Evolutionary conservation across 1,140 invertebrate genomes (phyloP), one percentile per base, ranked within the genome.

Genomic region (Papilio polytes): DNA sequence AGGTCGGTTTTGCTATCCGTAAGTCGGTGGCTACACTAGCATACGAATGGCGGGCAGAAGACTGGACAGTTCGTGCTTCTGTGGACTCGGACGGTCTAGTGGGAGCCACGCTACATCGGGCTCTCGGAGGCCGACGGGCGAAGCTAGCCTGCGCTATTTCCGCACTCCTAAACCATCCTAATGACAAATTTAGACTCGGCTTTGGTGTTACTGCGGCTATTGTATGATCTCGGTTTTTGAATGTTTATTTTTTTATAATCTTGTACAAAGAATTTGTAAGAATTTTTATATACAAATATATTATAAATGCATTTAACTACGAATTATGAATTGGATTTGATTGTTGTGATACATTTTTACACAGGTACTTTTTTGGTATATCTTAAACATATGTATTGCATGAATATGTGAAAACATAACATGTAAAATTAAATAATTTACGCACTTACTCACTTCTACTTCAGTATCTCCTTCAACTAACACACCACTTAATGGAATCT

Each of bases 101-200:
- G 18, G 92, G 92, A 8, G 91, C 91, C 13, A 94, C 92, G 1
- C 82, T 94, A 13, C 89, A 92, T 80, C 87, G 89, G 8, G 85
- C 89, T 0, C 86, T 94, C 2, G 92, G 92, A 20, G 92, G 93
- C n/a, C 89, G 89, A 80, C 85, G 83, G 15, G 86, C 92, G 3
- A 82, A 92, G 20, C 85, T 94, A 2, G 88, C 91, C 8, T 94
- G 90, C 66, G 90, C 92, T 12, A 83, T 94, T 48, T 94, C 93
- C 0, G 92, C 93, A 13, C 87, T 94, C 3, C 89, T 94, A 46
- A 94, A 94, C 80, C 93, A 94, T 76, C 92, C 92, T n/a, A 94
- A 94, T 63, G 89, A 94, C 76, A 94, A 94, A 81, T 94, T 94
- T 76, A 82, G 91, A 72, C 88, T 94, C 0, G 93, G 93, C 0